Base-by-base conservation (phyloP, 1,140 invertebrate species). In the Plectrocnemia conspersa region DNA sequence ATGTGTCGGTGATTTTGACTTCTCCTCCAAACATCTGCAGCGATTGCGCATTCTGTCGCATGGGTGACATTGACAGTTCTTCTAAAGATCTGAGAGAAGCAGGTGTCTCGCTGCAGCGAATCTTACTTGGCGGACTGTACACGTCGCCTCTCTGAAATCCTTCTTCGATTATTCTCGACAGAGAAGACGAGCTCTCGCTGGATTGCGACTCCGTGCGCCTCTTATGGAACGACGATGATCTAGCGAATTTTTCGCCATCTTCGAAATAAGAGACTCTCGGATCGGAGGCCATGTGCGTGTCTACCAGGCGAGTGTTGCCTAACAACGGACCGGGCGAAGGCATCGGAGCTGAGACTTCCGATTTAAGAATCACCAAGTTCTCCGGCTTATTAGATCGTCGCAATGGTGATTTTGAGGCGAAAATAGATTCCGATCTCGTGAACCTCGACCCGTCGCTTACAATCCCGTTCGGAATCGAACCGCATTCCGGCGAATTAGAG, bases 241-340 rank as follows among this genome's bases (percentile, higher is more conserved):
- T 18, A 6, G 22, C n/a, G 1, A 29, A n/a, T 53, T 46, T 52
- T 13, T 50, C 33, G 4, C 9, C 10, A 13, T 61, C 58, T 7
- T 32, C 40, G 6, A 22, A n/a, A 23, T 23, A 27, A 4, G 25
- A 2, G 3, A 52, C 4, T 2, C 21, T 13, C 11, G 19, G 48
- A 29, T 32, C 23, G 15, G 25, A 5, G 15, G 22, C 23, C 16
- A 73, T 71, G 62, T 71, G 68, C 18, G 70, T 65, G 63, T 88
- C 85, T n/a, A 90, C 83, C 19, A 90, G 68, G 23, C 85, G 77
- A 6, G 88, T 90, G 59, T 86, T 86, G 2, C 88, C 86, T 13
- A 89, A 70, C 53, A 89, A 71, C 1, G 89, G 87, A 0, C 88
- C 88, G 0, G 87, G 88, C 7, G 86, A 89, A 6, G 84, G 83